Conservation (phyloP, 2,113 vertebrate genomes). For the Dipodomys spectabilis region DNA sequence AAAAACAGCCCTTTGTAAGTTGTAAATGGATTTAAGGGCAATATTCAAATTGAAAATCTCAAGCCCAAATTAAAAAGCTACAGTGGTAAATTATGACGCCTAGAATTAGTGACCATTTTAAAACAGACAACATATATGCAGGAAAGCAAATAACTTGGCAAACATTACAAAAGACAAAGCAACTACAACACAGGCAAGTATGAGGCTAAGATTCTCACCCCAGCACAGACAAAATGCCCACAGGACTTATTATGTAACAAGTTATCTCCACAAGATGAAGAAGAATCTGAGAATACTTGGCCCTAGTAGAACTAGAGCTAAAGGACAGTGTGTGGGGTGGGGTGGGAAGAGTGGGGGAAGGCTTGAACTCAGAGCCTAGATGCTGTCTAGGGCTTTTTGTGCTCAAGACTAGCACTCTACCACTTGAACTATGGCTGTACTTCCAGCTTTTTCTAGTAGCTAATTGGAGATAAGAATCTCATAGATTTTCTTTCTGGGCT, state of each 20-base stretch:
- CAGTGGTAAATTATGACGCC: neutral
- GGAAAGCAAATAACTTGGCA: conserved; percentile 11
- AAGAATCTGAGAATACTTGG: neutral
- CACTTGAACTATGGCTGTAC: no score
- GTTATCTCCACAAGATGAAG: neutral
- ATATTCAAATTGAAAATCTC: conserved; percentile 1
- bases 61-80: conserved; percentile 37
- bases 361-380: no score
- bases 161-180: conserved; percentile 45
- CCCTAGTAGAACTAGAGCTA: neutral
- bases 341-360: no score
- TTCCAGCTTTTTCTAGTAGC: no score
- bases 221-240: conserved; percentile 26
- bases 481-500: no score
- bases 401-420: no score
- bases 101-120: conserved; percentile 25
- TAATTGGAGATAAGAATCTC: no score
- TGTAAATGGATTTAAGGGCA: neutral
- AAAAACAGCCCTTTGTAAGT: neutral
- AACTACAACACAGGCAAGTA: conserved; percentile 39
- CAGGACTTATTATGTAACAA: neutral
- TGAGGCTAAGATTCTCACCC: neutral
- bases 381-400: no score
- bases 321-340: neutral
- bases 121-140: conserved; percentile 54